Percentiles rank a stretch among this genome's conserved stretches.
phyloP scores from a whole-genome alignment of 2,113 vertebrate species.

The Agapornis roseicollis region DNA sequence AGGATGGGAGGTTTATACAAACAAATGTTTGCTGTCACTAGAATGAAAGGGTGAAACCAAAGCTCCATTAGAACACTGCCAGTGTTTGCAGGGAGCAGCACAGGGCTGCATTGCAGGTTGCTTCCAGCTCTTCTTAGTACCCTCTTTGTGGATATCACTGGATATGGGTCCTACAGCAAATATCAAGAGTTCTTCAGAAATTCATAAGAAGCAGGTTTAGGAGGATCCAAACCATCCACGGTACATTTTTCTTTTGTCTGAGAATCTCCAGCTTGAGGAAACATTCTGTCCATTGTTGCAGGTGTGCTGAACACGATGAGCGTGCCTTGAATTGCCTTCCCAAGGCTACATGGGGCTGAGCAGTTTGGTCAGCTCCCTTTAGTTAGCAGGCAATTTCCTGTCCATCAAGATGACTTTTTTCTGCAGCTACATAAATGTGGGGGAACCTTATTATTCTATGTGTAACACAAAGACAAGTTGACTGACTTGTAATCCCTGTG shows the following conservation, averaged over 20 bases:
- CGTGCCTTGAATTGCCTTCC: fast-evolving
- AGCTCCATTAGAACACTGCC: fast-evolving
- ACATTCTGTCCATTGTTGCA: too few species aligned
- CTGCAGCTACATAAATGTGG: background rate
- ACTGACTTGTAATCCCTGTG: background rate
- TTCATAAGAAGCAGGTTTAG: background rate
- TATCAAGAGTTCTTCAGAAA: background rate
- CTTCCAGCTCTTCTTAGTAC: background rate
- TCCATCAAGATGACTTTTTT: background rate
- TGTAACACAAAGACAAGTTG: background rate
- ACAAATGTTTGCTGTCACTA: background rate
- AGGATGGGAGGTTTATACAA: background rate
- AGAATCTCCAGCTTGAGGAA: background rate
- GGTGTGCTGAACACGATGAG: background rate
- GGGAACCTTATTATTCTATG: background rate
- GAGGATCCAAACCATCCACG: background rate
- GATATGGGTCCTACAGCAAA: too few species aligned
- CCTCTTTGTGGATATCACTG: too few species aligned
- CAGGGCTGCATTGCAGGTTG: fast-evolving
- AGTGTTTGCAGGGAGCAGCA: background rate
- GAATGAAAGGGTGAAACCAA: fast-evolving
- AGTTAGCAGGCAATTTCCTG: background rate
- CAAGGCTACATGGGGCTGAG: background rate
- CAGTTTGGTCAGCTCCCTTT: fast-evolving
- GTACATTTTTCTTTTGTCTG: background rate